Evolutionary conservation across 2,113 vertebrate species (phyloP).

Genomic region (Ivindomyrus marchei): DNA sequence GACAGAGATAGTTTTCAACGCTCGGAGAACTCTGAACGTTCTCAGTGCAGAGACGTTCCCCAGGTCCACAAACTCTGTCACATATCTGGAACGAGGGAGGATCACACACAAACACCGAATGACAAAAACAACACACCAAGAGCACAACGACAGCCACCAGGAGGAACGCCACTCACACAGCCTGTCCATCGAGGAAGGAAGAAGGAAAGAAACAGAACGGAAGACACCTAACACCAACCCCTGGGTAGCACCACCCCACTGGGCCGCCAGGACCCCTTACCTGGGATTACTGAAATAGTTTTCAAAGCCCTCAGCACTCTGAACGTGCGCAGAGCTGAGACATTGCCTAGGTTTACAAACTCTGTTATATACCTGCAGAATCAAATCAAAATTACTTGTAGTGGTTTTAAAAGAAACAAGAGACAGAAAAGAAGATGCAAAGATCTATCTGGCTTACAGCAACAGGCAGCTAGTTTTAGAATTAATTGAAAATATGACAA

Average conservation of each 20-base stretch:
- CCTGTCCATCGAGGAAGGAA: conserved; percentile 62
- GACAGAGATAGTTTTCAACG: conserved; percentile 99
- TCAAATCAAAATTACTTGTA: conserved; percentile 76
- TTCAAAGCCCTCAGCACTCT: conserved; percentile 99
- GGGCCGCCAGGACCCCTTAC: conserved; percentile 73
- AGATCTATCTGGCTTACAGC: not conserved
- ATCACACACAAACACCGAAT: conserved; percentile 94
- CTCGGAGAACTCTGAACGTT: conserved; percentile 99
- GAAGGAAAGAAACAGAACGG: conserved; percentile 54
- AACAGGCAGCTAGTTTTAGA: not conserved
- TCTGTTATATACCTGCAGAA: conserved; percentile 99
- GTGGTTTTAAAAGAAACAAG: conserved; percentile 35
- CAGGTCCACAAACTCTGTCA: conserved; percentile 99
- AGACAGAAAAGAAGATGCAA: not conserved
- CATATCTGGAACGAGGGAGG: conserved; percentile 98
- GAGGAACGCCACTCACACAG: conserved; percentile 68
- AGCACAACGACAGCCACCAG: conserved; percentile 76
- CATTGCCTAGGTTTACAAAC: conserved; percentile 99
- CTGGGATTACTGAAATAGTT: conserved; percentile 99
- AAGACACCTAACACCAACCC: conserved; percentile 86
- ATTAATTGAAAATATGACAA: not conserved
- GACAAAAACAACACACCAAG: conserved; percentile 77
- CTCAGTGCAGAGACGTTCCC: conserved; percentile 99
- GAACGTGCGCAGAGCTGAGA: conserved; percentile 98
- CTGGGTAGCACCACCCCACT: conserved; percentile 50